These are phyloP conservation scores for Carcharodon carcharias DNA, from an alignment of 2,797 vertebrate species.

Conservation along the genomic window DNA sequence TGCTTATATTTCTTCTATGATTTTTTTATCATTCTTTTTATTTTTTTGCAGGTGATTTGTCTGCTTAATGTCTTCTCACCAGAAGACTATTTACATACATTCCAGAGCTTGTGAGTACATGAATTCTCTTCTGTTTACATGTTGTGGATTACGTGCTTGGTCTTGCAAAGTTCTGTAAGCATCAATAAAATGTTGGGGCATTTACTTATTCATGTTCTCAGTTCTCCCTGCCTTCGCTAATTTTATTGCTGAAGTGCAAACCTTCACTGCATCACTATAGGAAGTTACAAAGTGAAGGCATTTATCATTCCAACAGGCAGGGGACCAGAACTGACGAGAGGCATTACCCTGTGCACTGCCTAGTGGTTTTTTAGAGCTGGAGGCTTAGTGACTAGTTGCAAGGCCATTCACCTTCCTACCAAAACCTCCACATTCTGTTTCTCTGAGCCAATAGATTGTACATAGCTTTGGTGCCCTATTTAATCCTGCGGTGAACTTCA, in stretches of 20 bases:
- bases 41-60: slow-evolving; percentile 60
- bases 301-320: background rate
- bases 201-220: background rate
- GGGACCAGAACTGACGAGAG: background rate
- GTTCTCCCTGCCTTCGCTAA: background rate
- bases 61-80: slow-evolving; percentile 72
- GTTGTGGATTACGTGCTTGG: slow-evolving; percentile 50
- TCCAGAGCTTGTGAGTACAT: slow-evolving; percentile 70
- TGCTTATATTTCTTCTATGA: background rate
- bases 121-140: slow-evolving; percentile 2
- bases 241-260: background rate
- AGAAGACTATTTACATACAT: slow-evolving; percentile 62
- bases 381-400: too few species aligned
- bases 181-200: background rate
- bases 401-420: background rate
- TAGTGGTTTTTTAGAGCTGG: background rate
- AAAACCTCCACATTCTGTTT: background rate
- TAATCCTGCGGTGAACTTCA: background rate
- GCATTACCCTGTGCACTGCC: background rate
- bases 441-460: background rate
- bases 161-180: slow-evolving; percentile 48
- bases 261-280: background rate
- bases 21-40: background rate
- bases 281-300: background rate
- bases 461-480: background rate